Conservation (phyloP, 37 sponge, comb jelly and placozoan species). For the Oopsacas minuta region DNA sequence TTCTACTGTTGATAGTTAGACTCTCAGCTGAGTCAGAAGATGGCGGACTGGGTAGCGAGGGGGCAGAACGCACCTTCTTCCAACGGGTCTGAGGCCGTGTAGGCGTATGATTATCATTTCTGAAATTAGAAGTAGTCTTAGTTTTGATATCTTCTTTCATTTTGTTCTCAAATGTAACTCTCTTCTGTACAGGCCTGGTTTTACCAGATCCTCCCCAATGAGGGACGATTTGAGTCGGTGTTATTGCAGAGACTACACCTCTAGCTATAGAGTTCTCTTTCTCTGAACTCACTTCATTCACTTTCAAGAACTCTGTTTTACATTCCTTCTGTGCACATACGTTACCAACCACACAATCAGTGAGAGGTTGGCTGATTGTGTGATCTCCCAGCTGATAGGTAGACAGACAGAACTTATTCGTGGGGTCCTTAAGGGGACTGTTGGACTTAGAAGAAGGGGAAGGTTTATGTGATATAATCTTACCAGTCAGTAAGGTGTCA, state of each 20-base stretch:
- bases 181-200: not conserved
- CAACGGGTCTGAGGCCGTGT: not conserved
- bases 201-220: not conserved
- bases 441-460: not conserved
- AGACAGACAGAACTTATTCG: not conserved
- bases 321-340: not conserved
- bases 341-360: not conserved
- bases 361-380: not conserved
- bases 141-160: not conserved
- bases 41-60: not conserved
- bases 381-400: not conserved
- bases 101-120: not conserved
- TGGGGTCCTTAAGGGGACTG: slow-evolving; percentile 4
- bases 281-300: not conserved
- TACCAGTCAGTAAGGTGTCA: not conserved
- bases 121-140: not conserved
- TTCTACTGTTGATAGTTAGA: not conserved
- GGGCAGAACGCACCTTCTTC: not conserved
- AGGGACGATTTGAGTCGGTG: not conserved
- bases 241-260: not conserved
- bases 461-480: not conserved
- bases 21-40: not conserved
- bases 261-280: not conserved
- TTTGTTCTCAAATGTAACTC: not conserved
- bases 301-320: not conserved